Evolutionary conservation across 2,888 invertebrate species (phyloP).

Genomic region (Tenodera sinensis): DNA sequence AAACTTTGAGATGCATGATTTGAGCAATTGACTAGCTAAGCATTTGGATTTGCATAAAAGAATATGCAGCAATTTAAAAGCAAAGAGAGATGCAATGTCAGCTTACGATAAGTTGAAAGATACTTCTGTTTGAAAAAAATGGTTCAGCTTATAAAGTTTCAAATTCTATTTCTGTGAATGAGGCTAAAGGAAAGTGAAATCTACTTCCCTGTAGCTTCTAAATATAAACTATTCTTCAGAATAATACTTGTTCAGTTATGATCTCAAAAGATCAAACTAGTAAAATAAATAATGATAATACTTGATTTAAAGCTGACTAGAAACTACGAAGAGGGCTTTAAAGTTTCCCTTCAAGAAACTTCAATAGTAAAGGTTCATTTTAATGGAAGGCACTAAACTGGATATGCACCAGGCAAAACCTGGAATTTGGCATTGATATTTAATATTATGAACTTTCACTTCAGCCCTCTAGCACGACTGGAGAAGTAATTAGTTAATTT

Average conservation of each 20-base stretch:
- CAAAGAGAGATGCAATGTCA: background rate
- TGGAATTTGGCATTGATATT: background rate
- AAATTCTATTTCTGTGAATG: no score
- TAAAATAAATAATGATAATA: background rate
- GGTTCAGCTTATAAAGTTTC: no score
- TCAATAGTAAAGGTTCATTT: background rate
- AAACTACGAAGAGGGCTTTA: background rate
- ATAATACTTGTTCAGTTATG: no score
- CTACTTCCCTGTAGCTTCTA: no score
- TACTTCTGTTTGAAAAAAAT: background rate
- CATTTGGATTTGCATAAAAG: background rate
- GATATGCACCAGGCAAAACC: background rate
- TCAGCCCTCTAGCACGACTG: background rate
- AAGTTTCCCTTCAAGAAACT: background rate
- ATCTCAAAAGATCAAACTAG: background rate
- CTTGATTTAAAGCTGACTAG: background rate
- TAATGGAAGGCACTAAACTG: background rate
- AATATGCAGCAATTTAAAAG: background rate
- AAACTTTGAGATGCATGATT: background rate
- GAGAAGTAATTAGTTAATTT: background rate
- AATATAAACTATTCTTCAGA: no score
- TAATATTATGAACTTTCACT: background rate
- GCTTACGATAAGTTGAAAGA: background rate
- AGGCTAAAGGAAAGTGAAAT: no score
- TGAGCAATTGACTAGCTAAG: background rate